phyloP scores from a whole-genome alignment of 1,140 invertebrate species.

The Nylanderia fulva region DNA sequence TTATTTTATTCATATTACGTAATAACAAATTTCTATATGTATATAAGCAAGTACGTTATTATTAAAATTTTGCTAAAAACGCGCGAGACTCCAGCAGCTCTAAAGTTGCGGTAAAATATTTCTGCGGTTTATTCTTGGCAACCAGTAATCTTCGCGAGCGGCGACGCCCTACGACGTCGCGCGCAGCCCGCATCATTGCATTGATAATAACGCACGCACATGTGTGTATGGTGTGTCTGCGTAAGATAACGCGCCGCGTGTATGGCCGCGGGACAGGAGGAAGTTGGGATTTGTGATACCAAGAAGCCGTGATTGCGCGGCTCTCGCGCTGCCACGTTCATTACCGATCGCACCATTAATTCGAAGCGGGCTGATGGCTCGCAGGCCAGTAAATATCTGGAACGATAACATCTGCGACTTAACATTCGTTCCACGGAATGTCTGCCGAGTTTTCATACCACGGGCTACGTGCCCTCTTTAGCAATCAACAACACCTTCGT shows the following conservation, averaged over 20 bases:
- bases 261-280: constrained; percentile 60
- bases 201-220: constrained; percentile 76
- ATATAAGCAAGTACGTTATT: background rate
- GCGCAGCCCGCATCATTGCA: constrained; percentile 44
- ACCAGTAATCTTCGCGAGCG: constrained; percentile 46
- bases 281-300: constrained; percentile 78
- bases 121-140: constrained; percentile 41
- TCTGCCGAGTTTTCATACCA: constrained; percentile 67
- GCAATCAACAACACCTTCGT: constrained; percentile 57
- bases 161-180: constrained; percentile 63
- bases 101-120: constrained; percentile 33
- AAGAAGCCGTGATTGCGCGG: constrained; percentile 78
- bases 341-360: constrained; percentile 84
- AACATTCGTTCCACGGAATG: constrained; percentile 72
- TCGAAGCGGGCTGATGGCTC: constrained; percentile 77
- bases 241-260: constrained; percentile 63
- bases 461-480: constrained; percentile 62
- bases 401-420: constrained; percentile 79
- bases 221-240: constrained; percentile 52
- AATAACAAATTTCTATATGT: background rate
- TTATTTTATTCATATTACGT: constrained; percentile 2
- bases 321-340: constrained; percentile 78
- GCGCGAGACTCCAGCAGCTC: background rate
- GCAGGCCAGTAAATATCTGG: constrained; percentile 79
- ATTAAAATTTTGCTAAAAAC: background rate